phyloP scores from a whole-genome alignment of 2,113 vertebrate genomes.

The Elaphurus davidianus region DNA sequence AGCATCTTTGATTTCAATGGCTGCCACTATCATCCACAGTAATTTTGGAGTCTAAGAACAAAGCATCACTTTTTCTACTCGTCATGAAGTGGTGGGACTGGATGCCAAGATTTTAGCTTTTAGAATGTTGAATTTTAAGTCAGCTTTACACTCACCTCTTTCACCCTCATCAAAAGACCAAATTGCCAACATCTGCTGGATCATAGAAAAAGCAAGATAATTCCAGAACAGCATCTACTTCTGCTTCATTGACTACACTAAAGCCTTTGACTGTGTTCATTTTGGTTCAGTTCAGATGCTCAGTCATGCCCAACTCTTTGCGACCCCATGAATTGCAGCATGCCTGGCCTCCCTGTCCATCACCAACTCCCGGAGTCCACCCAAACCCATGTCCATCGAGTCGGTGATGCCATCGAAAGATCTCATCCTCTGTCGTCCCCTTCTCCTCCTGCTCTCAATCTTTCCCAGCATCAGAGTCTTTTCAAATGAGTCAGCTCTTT shows the following conservation, averaged over 20 bases:
- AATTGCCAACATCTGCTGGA: neutral
- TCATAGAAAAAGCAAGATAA: neutral
- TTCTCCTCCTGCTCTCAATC: neutral
- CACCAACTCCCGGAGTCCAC: neutral
- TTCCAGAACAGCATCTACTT: neutral
- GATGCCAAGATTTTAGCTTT: neutral
- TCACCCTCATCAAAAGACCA: neutral
- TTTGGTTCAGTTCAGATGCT: neutral
- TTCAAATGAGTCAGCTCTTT: neutral
- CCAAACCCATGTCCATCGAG: neutral
- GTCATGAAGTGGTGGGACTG: neutral
- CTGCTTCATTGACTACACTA: neutral
- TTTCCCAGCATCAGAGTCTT: neutral
- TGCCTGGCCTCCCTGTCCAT: neutral
- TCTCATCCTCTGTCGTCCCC: neutral
- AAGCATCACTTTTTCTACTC: neutral
- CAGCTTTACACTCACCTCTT: neutral
- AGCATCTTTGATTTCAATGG: neutral
- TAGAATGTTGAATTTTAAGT: neutral
- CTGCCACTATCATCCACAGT: neutral
- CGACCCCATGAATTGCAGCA: rapidly evolving
- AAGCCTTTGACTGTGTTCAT: neutral
- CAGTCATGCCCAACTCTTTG: neutral
- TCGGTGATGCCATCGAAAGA: neutral
- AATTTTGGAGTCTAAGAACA: neutral